These are phyloP conservation scores for Tenthredo scrophulariae DNA, from an alignment of 2,888 invertebrate genomes.

Conservation along the genomic window DNA sequence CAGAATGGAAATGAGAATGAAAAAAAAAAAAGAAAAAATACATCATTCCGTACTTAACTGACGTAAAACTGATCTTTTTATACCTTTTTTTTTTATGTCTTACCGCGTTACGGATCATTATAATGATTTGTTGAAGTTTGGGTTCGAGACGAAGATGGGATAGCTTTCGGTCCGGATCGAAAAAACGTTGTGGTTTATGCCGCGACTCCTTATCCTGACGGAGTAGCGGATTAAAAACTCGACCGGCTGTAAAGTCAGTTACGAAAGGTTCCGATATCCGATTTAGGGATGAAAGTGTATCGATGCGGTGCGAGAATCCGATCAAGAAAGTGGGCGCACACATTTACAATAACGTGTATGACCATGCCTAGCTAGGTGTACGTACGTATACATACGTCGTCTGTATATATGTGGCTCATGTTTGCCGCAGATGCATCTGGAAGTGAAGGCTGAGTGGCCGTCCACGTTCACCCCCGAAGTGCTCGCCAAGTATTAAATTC, in stretches of 20 bases:
- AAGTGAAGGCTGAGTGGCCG: constrained; percentile 25
- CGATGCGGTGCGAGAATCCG: constrained; percentile 27
- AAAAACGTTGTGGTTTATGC: background rate
- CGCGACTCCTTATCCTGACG: constrained; percentile 6
- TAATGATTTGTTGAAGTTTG: background rate
- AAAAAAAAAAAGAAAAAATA: background rate
- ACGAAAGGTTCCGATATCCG: constrained; percentile 22
- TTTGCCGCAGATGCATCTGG: constrained; percentile 41
- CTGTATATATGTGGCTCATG: constrained; percentile 5
- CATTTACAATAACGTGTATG: background rate
- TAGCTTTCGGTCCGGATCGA: background rate
- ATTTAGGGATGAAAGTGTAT: constrained; percentile 2
- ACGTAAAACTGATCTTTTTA: background rate
- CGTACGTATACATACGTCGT: background rate
- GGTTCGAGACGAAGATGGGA: background rate
- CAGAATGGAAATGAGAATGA: background rate
- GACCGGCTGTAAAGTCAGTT: constrained; percentile 15
- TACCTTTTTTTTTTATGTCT: background rate
- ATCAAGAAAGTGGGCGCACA: constrained; percentile 5
- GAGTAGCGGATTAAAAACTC: background rate
- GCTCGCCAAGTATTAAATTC: constrained; percentile 47
- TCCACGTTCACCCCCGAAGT: constrained; percentile 24
- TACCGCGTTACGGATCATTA: too few species aligned
- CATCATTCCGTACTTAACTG: background rate
- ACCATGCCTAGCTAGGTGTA: background rate